A percentile compares a stretch with the other conserved stretches of the same genome.
Conservation (phyloP, 1,140 invertebrate species). For the Neoseiulus cucumeris region DNA sequence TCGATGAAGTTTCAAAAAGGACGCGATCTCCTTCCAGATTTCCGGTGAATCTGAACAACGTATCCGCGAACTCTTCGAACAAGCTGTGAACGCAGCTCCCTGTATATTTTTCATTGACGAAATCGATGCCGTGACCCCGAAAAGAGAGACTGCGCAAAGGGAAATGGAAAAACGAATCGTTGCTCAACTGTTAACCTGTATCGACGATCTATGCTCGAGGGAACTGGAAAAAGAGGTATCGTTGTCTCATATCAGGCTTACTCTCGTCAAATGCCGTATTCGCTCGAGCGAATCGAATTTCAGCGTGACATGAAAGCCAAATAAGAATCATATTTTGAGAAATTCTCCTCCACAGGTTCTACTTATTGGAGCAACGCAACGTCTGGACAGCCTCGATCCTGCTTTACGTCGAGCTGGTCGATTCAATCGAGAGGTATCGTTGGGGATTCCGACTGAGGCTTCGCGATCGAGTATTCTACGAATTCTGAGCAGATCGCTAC, state of each 20-base stretch:
- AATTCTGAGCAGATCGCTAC: constrained; percentile 44
- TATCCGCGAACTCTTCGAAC: constrained; percentile 71
- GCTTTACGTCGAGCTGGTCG: constrained; percentile 71
- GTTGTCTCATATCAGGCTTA: neutral
- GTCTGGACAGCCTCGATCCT: constrained; percentile 77
- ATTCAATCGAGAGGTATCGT: constrained; percentile 69
- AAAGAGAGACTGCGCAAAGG: constrained; percentile 59
- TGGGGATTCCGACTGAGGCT: constrained; percentile 74
- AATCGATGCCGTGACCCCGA: constrained; percentile 70
- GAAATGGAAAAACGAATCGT: constrained; percentile 92
- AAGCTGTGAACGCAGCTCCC: constrained; percentile 47
- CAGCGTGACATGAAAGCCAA: neutral
- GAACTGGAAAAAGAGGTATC: neutral
- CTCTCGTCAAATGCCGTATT: neutral
- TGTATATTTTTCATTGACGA: constrained; percentile 85
- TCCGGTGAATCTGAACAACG: constrained; percentile 86
- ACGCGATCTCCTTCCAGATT: constrained; percentile 16
- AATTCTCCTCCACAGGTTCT: constrained; percentile 36
- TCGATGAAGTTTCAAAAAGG: too few species aligned
- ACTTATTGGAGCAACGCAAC: constrained; percentile 84
- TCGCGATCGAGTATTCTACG: constrained; percentile 37
- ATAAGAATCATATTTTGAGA: constrained; percentile 4
- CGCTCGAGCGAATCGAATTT: neutral
- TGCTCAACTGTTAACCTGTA: constrained; percentile 62
- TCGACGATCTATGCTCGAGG: constrained; percentile 43